Evolutionary conservation across 2,888 invertebrate genomes (phyloP), one percentile per base, ranked within the genome.

Genomic region (Buathra laborator): DNA sequence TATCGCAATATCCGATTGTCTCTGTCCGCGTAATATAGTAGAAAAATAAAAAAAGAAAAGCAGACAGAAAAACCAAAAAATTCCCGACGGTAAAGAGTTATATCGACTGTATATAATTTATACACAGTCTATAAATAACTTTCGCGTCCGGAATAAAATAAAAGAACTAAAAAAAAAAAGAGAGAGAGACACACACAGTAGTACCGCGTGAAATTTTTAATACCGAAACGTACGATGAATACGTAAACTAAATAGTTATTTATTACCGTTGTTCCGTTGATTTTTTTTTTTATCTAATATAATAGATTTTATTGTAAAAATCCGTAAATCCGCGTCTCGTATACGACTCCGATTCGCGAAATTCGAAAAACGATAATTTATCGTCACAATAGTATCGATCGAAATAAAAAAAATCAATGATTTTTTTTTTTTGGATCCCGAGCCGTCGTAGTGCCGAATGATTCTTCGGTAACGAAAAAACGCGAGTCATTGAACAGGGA

Each of bases 211-310:
- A 91, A 89, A 89, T 89, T 92, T 90, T 88, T 5, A 68, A 43
- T 62, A 74, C 70, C 64, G 46, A 9, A 75, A 77, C 56, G 67
- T 56, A 81, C 44, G 53, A 75, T 64, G 74, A 77, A 78, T 81
- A 71, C 64, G 64, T 79, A 74, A 81, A 74, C 77, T 84, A 89
- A 86, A 89, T 90, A 87, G 90, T 87, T 93, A 91, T 91, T 90
- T 80, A 91, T 87, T 92, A 92, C 88, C 90, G 93, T 93, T 93
- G 92, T 93, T 94, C 89, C 87, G 93, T 93, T 93, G 83, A 93
- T 93, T 92, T 93, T 93, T 94, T 64, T 92, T 37, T 37, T 37
- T 7, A 37, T 84, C 82, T 66, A 77, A 85, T 81, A 92, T 93
- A 93, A 92, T 93, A 93, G 92, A 93, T 91, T 94, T 93, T 94